Conservation (phyloP, 2,113 vertebrate genomes). For the Merops nubicus region DNA sequence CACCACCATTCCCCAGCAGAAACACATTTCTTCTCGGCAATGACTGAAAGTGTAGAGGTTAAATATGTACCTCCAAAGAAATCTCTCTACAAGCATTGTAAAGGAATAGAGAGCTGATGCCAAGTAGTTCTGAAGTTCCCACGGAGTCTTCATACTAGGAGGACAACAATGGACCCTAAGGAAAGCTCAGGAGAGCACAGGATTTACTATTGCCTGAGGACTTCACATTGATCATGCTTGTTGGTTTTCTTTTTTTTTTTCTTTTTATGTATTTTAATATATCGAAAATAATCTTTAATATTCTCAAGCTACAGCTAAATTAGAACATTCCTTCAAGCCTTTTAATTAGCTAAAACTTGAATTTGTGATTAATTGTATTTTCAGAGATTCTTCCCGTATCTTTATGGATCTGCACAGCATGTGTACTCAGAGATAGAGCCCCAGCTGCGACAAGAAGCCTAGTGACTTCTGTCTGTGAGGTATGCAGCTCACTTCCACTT, state of each 20-base stretch:
- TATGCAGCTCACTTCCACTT: neutral
- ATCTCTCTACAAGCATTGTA: neutral
- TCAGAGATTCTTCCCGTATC: neutral
- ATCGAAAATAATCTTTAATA: constrained; percentile 48
- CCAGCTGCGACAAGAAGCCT: neutral
- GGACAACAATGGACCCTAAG: neutral
- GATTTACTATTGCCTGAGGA: neutral
- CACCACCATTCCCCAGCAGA: neutral
- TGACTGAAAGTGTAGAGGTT: neutral
- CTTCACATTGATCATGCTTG: neutral
- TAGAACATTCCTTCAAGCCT: constrained; percentile 37
- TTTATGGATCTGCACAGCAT: neutral
- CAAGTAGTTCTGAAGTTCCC: constrained; percentile 11
- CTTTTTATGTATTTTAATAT: neutral
- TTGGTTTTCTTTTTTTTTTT: constrained; percentile 23
- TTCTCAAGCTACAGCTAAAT: constrained; percentile 22
- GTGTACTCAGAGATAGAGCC: neutral
- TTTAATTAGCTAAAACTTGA: constrained; percentile 48
- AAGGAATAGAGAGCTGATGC: neutral
- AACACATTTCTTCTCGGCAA: neutral
- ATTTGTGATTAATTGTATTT: neutral
- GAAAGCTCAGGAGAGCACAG: neutral
- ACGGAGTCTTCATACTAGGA: neutral
- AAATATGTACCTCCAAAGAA: neutral
- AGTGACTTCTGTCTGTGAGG: neutral